phyloP scores from a whole-genome alignment of 2,797 vertebrate genomes.

The Lutjanus campechanus region DNA sequence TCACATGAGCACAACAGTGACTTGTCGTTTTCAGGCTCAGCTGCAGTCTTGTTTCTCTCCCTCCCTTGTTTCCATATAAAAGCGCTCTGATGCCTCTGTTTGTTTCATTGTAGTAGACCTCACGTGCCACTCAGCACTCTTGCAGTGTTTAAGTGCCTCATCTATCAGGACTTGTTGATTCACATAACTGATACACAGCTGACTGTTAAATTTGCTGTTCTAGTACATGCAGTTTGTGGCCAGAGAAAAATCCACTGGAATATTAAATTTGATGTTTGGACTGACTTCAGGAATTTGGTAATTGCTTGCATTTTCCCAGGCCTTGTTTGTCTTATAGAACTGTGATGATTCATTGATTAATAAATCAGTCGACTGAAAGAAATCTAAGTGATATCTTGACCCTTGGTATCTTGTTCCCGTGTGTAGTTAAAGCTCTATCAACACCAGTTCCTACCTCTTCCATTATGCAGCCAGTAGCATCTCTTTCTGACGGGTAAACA shows the following conservation, averaged over 20 bases:
- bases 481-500: constrained; percentile 3
- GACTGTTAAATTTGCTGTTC: not conserved
- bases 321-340: not conserved
- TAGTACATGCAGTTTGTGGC: not conserved
- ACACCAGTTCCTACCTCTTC: not conserved
- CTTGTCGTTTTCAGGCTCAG: not conserved
- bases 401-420: not conserved
- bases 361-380: too few species aligned
- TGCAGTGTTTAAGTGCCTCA: not conserved
- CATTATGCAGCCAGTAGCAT: not conserved
- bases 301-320: not conserved
- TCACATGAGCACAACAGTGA: not conserved
- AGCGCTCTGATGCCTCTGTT: not conserved
- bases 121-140: not conserved
- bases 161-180: not conserved
- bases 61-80: not conserved
- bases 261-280: not conserved
- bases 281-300: not conserved
- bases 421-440: not conserved
- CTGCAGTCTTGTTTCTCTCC: constrained; percentile 5
- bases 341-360: not conserved
- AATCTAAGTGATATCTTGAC: not conserved
- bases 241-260: not conserved
- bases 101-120: not conserved
- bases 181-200: not conserved